Conservation (phyloP, 2,113 vertebrate genomes). For the Castor canadensis region DNA sequence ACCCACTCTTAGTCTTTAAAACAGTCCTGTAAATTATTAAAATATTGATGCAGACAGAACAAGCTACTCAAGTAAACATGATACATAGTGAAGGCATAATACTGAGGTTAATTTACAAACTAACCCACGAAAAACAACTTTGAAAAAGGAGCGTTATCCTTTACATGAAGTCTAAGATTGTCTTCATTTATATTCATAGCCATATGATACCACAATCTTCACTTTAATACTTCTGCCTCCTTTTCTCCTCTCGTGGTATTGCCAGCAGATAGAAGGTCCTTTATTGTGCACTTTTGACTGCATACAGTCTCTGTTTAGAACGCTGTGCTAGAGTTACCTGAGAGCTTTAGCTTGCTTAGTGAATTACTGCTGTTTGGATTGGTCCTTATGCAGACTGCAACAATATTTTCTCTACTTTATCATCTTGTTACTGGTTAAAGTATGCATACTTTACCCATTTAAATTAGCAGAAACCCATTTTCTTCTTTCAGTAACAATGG, state of each 20-base stretch:
- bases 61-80: background rate
- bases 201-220: background rate
- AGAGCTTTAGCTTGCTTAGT: conserved; percentile 50
- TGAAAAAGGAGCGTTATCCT: background rate
- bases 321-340: conserved; percentile 54
- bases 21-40: conserved; percentile 52
- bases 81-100: background rate
- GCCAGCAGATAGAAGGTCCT: background rate
- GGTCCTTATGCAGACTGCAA: background rate
- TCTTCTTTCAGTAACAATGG: conserved; percentile 57
- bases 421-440: conserved; percentile 51
- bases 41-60: background rate
- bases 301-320: conserved; percentile 52
- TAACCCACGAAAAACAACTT: conserved; percentile 16
- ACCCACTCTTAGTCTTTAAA: conserved; percentile 16
- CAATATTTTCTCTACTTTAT: conserved; percentile 53
- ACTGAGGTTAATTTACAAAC: conserved; percentile 1
- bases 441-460: conserved; percentile 46
- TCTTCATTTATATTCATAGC: conserved; percentile 35
- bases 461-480: conserved; percentile 51
- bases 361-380: background rate
- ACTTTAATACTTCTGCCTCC: background rate
- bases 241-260: conserved; percentile 14
- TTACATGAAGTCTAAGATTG: background rate
- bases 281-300: background rate